Base-by-base conservation (phyloP, 1,140 invertebrate genomes). In the Rhysida immarginata region DNA sequence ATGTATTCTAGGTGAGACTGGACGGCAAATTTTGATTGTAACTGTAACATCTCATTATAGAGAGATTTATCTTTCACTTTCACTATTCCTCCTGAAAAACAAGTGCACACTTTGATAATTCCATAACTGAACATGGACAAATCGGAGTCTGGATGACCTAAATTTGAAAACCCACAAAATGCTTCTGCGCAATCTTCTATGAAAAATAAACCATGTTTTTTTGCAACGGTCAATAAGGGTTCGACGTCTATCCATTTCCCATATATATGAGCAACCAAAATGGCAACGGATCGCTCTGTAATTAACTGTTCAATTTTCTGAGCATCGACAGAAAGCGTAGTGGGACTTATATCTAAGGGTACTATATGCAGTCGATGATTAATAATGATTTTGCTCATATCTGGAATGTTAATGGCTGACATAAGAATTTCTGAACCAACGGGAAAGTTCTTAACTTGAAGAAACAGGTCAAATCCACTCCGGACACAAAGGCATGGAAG, bases 401-500 rank as follows among this genome's bases (percentile, higher is more conserved):
- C 65, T 8, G 68, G 70, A 59, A 72, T 72, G 56, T 71, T 72
- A 11, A 72, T 64, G 41, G 71, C 71, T 14, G 70, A 67, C 65
- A 72, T 68, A 25, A 72, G 70, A 44, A 72, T 59, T 58, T 72
- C 70, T 52, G 69, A 69, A 24, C 66, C 68, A 35, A 58, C 52
- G 1, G 68, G 68, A 58, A 68, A 71, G 13, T 64, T 61, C 55
- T 63, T 64, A 13, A 65, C 64, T 48, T 54, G 57, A 13, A 71
- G 59, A 54, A 61, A 72, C 14, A 72, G 61, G 57, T 72, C 70
- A 57, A 72, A 60, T 24, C 61, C 68, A 52, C 64, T 65, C 49
- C 71, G 59, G 8, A 70, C 70, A 24, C 68, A 70, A 14, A 71
- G 63, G 49, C 65, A 65, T 16, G 67, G 64, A 26, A 72, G 44